A percentile compares a stretch with the other conserved stretches of the same genome.
phyloP scores from a whole-genome alignment of 2,797 vertebrate species.

The Siniperca obscura region DNA sequence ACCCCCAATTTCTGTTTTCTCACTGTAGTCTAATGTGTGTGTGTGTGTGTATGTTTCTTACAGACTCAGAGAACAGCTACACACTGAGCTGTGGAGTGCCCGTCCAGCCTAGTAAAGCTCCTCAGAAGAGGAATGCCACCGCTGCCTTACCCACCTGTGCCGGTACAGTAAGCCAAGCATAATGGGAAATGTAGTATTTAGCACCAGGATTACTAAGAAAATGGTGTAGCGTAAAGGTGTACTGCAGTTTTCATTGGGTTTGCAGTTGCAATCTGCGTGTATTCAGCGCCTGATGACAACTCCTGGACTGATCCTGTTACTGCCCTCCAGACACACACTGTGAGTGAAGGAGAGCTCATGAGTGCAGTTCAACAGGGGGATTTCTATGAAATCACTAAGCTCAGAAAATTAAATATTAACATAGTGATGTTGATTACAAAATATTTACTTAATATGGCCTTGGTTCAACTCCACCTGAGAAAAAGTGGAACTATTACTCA shows the following conservation, averaged over 20 bases:
- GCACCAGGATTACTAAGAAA: neutral
- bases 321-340: no score
- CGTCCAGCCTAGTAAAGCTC: slow-evolving; percentile 84
- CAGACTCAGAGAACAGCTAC: slow-evolving; percentile 96
- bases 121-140: slow-evolving; percentile 85
- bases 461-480: neutral
- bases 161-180: slow-evolving; percentile 78
- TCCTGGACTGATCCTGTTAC: no score
- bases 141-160: slow-evolving; percentile 81
- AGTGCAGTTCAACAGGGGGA: no score
- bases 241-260: neutral
- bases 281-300: no score
- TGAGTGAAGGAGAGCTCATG: no score
- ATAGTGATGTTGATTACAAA: neutral
- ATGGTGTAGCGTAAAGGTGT: no score
- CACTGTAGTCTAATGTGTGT: slow-evolving; percentile 11
- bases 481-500: neutral
- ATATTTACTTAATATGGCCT: neutral
- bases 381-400: neutral
- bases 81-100: slow-evolving; percentile 92
- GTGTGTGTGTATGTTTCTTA: slow-evolving; percentile 39
- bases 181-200: slow-evolving; percentile 24
- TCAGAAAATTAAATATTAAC: neutral
- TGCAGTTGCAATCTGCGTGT: neutral
- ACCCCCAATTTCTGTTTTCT: neutral